Evolutionary conservation across 2,113 vertebrate species (phyloP), one percentile per base, ranked within the genome.

Genomic region (Nannobrachium achirus): DNA sequence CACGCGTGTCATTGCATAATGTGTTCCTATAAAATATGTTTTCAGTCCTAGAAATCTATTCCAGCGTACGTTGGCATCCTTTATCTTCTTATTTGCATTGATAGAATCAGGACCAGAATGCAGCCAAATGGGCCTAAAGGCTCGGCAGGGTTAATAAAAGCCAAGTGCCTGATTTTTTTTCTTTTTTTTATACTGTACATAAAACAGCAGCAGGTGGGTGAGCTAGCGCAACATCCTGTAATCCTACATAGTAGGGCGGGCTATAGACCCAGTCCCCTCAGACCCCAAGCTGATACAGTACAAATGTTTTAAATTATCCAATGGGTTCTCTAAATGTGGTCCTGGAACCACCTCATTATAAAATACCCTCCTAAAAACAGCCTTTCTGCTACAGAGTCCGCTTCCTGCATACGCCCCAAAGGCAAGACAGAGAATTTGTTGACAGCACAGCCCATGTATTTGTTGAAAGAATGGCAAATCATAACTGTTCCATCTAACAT

Each of bases 341-440:
- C 63, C 49, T 52, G 18, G 16, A 19, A 63, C 69, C 72, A n/a
- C 15, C 19, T 55, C 25, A 19, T 14, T 61, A n/a, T n/a, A 62
- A 77, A 82, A 78, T 50, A 56, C 57, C 10, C 41, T 73, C 55
- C 50, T 65, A 75, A 75, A 74, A 55, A 68, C 42, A 57, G 51
- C 59, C 62, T 68, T 52, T 48, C 68, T 52, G 42, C 11, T 58
- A 9, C 55, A 10, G n/a, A 5, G 20, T 11, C 14, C 15, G 69
- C 57, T 64, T 46, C 45, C 33, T 58, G 11, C 19, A 61, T 13
- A 41, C 50, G 44, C 1, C 9, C 45, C 60, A 42, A 6, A 2
- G 60, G 20, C 44, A 49, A 49, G 15, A 44, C 3, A 18, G 18
- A 25, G 3, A 2, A 18, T 25, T 55, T 55, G 55, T 57, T 38